A percentile compares a stretch with the other conserved stretches of the same genome.
Conservation (phyloP, 2,888 invertebrate genomes). For the Chamaedrilus cognettii region DNA sequence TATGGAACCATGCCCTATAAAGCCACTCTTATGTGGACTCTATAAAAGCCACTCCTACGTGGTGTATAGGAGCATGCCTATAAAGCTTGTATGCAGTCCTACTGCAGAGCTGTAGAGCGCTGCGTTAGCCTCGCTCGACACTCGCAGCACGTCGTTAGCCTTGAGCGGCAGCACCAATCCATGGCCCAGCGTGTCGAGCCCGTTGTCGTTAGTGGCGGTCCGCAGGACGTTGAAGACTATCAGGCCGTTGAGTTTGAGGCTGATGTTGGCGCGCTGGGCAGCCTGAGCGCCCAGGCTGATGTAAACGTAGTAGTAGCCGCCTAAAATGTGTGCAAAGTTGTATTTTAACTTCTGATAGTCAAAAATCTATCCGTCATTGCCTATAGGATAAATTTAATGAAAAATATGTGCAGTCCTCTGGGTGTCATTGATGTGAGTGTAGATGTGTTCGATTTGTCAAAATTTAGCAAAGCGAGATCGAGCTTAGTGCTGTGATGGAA, state of each 20-base stretch:
- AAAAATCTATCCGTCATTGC: no score
- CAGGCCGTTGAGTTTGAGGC: constrained; percentile 11
- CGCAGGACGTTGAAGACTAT: constrained; percentile 21
- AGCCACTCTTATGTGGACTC: not conserved
- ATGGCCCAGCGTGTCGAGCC: constrained; percentile 21
- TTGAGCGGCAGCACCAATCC: constrained; percentile 19
- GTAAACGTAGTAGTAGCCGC: constrained; percentile 28
- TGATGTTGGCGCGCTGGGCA: constrained; percentile 6
- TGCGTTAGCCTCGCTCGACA: constrained; percentile 4
- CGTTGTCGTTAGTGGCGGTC: constrained; percentile 18
- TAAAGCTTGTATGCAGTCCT: constrained; percentile 26
- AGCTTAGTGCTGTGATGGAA: no score
- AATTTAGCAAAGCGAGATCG: no score
- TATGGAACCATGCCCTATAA: no score
- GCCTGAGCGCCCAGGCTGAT: constrained; percentile 17
- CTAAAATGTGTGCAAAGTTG: not conserved
- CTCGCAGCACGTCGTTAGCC: constrained; percentile 13
- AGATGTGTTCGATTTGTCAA: no score
- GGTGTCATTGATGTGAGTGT: not conserved
- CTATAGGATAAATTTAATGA: no score
- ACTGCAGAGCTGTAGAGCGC: not conserved
- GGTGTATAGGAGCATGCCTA: constrained; percentile 20
- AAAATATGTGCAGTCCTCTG: not conserved
- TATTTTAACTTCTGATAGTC: not conserved
- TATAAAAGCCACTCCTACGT: not conserved